Percentiles rank a stretch among this genome's conserved stretches.
Conservation (phyloP, 1,140 invertebrate species). For the Bombus pascuorum region DNA sequence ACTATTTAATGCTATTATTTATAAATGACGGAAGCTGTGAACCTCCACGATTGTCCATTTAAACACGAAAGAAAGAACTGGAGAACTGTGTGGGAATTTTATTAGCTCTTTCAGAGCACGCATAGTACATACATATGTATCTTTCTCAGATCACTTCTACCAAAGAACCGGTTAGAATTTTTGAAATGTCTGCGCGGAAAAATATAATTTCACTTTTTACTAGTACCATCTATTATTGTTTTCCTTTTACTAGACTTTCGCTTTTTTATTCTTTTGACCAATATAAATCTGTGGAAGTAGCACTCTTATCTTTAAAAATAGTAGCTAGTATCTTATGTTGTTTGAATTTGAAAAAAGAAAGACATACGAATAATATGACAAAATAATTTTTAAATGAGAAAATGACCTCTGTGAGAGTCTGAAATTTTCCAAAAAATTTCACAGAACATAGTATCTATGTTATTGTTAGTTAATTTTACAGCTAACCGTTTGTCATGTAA, state of each 20-base stretch:
- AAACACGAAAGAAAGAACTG: background rate
- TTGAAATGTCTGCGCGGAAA: background rate
- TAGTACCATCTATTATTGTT: background rate
- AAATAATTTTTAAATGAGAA: background rate
- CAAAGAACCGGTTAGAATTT: background rate
- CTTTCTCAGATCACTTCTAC: background rate
- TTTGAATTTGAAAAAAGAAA: background rate
- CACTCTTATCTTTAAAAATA: background rate
- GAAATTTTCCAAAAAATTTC: background rate
- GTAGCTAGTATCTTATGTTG: too few species aligned
- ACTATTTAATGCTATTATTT: too few species aligned
- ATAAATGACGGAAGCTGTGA: too few species aligned
- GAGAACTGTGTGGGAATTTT: background rate
- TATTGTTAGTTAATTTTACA: background rate
- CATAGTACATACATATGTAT: background rate
- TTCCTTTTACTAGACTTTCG: background rate
- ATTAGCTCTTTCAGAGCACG: constrained; percentile 2
- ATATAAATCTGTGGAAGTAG: background rate
- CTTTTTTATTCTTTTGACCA: background rate
- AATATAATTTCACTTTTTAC: constrained; percentile 13
- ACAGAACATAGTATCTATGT: background rate
- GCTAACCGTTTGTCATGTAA: background rate
- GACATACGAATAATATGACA: background rate
- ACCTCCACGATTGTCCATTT: background rate
- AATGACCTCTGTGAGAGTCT: background rate